Evolutionary conservation across 2,888 invertebrate genomes (phyloP).

Genomic region (Macrosiphum euphorbiae): DNA sequence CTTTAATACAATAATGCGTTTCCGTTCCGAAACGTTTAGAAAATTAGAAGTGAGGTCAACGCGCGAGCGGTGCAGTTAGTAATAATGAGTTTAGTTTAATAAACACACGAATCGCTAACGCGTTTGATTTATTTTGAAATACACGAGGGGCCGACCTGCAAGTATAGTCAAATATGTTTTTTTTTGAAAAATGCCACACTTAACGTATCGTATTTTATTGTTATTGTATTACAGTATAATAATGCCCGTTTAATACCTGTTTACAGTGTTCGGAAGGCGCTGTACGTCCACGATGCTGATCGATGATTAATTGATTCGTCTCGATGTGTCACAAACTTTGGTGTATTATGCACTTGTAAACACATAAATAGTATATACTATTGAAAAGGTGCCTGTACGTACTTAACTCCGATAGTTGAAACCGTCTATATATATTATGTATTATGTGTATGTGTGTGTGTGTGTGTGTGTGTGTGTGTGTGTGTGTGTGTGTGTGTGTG

Average conservation of each 20-base stretch:
- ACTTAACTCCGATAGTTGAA: not conserved
- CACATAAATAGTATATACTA: not conserved
- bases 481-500: not conserved
- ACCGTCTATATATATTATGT: not conserved
- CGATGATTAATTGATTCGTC: conserved; percentile 5
- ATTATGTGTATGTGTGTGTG: not conserved
- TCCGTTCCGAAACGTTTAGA: not conserved
- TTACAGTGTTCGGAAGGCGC: not conserved
- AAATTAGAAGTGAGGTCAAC: not conserved
- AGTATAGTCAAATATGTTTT: not conserved
- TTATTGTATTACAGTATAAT: not conserved
- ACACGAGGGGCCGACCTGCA: not conserved
- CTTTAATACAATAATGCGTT: not conserved
- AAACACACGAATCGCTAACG: not conserved
- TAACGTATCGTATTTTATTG: not conserved
- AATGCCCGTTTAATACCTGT: not conserved
- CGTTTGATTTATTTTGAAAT: not conserved
- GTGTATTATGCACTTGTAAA: not conserved
- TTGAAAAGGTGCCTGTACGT: not conserved
- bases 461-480: not conserved
- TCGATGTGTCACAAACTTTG: not conserved
- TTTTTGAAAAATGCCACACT: not conserved
- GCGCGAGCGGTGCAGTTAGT: not conserved
- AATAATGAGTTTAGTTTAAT: not conserved
- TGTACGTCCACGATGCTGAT: not conserved